A percentile compares a stretch with the other conserved stretches of the same genome.
phyloP scores from a whole-genome alignment of 2,888 invertebrate genomes.

The Aspidiotus rigidus region DNA sequence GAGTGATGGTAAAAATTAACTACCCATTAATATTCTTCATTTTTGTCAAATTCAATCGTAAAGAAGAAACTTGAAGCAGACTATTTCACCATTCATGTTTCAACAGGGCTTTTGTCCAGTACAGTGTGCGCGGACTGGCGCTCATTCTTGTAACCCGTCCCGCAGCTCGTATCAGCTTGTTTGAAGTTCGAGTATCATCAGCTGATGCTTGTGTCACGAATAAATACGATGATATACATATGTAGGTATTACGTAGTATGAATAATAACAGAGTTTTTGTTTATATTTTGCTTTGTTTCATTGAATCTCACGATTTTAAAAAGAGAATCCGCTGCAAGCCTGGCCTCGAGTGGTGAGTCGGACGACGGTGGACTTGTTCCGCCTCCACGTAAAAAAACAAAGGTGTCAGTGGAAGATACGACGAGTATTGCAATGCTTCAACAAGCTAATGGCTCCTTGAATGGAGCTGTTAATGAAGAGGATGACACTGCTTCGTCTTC shows the following conservation, averaged over 20 bases:
- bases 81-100: too few species aligned
- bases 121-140: too few species aligned
- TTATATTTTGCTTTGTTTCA: conserved; percentile 25
- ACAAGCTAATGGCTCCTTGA: conserved; percentile 42
- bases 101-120: too few species aligned
- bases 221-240: too few species aligned
- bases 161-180: too few species aligned
- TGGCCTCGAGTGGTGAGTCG: conserved; percentile 91
- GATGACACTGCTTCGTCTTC: conserved; percentile 44
- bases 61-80: too few species aligned
- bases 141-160: too few species aligned
- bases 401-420: conserved; percentile 53
- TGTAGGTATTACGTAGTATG: conserved; percentile 22
- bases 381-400: conserved; percentile 96
- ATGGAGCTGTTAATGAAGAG: conserved; percentile 40
- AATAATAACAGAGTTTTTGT: conserved; percentile 22
- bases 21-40: too few species aligned
- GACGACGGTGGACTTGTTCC: conserved; percentile 86
- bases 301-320: conserved; percentile 27
- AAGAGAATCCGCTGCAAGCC: conserved; percentile 49
- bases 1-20: too few species aligned
- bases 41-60: too few species aligned
- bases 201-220: too few species aligned
- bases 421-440: conserved; percentile 39
- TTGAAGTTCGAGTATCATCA: too few species aligned